Percentiles rank a stretch among this genome's conserved stretches.
These are phyloP conservation scores for Lochmaea capreae DNA, from an alignment of 2,888 invertebrate genomes.

Conservation along the genomic window DNA sequence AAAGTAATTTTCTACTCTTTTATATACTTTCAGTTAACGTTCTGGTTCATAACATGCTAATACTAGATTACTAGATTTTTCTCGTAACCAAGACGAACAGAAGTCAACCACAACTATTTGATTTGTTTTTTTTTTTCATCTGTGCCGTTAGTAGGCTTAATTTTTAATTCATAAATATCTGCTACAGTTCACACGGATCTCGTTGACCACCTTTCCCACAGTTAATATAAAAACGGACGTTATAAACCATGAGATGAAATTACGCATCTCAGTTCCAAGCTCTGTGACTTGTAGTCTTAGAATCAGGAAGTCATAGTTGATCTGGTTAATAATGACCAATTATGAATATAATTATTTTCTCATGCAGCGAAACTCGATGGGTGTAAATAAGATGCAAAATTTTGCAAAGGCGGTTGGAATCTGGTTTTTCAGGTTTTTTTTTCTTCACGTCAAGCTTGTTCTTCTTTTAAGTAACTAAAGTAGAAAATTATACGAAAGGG, in stretches of 20 bases:
- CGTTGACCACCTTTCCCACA: conserved; percentile 43
- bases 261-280: conserved; percentile 24
- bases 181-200: conserved; percentile 48
- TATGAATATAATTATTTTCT: conserved; percentile 21
- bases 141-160: conserved; percentile 9
- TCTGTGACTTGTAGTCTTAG: conserved; percentile 15
- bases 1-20: too few relatives aligned
- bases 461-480: not conserved
- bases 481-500: not conserved
- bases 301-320: conserved; percentile 24
- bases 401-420: not conserved
- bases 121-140: conserved; percentile 20
- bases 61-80: not conserved
- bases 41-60: not conserved
- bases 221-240: conserved; percentile 26
- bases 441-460: not conserved
- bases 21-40: conserved; percentile 3
- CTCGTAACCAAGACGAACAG: conserved; percentile 19
- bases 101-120: conserved; percentile 29
- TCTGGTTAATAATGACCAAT: conserved; percentile 21
- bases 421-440: not conserved
- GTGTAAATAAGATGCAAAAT: not conserved
- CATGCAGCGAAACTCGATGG: not conserved
- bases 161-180: conserved; percentile 19
- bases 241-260: conserved; percentile 26